Base-by-base conservation (phyloP, 2,888 invertebrate species). In the Trachelus iudaicus region DNA sequence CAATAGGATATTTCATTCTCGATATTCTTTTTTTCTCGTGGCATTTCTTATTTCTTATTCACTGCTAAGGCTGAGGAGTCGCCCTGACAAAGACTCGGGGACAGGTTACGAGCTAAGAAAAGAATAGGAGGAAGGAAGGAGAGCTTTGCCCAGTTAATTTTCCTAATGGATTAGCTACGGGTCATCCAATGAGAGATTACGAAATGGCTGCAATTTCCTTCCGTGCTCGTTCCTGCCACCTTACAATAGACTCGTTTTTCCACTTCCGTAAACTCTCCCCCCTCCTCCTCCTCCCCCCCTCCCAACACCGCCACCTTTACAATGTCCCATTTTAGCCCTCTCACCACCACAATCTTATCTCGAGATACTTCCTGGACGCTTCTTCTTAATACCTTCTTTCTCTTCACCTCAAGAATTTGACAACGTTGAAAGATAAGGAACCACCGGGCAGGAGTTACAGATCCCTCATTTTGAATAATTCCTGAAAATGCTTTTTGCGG, bases 121-220 rank as follows among this genome's bases (percentile, higher is more conserved):
- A 78, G 78, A 73, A 71, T 76, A 77, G 73, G 75, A 77, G 73
- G 75, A 40, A 40, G 76, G 75, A 34, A 69, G 73, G 56, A 77
- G 71, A 73, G 69, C 40, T 40, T 40, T 40, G 40, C 15, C 40
- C 40, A 75, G 76, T 87, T 87, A 87, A 88, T 88, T 88, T 87
- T 84, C 84, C 82, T 89, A 87, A 88, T 89, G 88, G 87, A 89
- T 87, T 86, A 85, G 79, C 83, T 75, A 75, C 73, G 69, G 79
- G 79, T 77, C 78, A 77, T 82, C 83, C 84, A 83, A 85, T 81
- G 81, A 81, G 77, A 81, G 79, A 82, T 81, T 78, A 79, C 79
- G 82, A 79, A 80, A 84, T 76, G 76, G 77, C 75, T 80, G 77
- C 77, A 80, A 79, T 83, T 81, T 81, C 81, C 80, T 69, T 80